Base-by-base conservation (phyloP, 2,113 vertebrate species). In the Rhipidura dahli region DNA sequence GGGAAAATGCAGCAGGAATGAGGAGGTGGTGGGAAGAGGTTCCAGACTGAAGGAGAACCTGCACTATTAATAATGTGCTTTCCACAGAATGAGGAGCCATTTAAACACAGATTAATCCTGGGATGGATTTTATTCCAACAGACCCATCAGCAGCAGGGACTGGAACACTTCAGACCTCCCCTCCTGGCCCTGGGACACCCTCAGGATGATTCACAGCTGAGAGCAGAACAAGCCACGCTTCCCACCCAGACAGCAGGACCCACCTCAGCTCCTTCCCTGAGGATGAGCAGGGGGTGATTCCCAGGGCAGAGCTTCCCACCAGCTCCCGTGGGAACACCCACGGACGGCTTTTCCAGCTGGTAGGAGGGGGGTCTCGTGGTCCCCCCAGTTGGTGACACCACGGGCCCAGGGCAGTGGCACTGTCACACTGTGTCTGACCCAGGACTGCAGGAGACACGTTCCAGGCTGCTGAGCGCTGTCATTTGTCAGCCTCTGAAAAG, bases 401-500 rank as follows among this genome's bases (percentile, higher is more conserved):
- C 1, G 0, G 72, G 78, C 28, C 42, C 44, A 1, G 27, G 66
- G 49, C 79, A 39, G 11, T 1, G 11, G 3, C 72, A 24, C 14
- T 0, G 0, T 8, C 37, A 18, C 0, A 0, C n/a, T 3, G 50
- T 0, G 21, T 45, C 73, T 79, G 80, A 40, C 68, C 63, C 30
- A 3, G 61, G 57, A 2, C 71, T 90, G 63, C 61, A 27, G 3
- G 18, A 83, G 50, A 39, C 3, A 8, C 1, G 10, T 59, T 35
- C 47, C 75, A 73, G 57, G 44, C 75, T 88, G 85, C 83, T 20
- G 24, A 84, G 68, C 0, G 2, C 81, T 90, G 90, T 91, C 89
- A 54, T 86, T 84, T 88, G 83, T 93, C 93, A 93, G 86, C 78
- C 87, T 78, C 53, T 85, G 89, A 85, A 93, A 82, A 93, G 89